These are phyloP conservation scores for Arizona elegans DNA, from an alignment of 2,113 vertebrate genomes.

Conservation along the genomic window DNA sequence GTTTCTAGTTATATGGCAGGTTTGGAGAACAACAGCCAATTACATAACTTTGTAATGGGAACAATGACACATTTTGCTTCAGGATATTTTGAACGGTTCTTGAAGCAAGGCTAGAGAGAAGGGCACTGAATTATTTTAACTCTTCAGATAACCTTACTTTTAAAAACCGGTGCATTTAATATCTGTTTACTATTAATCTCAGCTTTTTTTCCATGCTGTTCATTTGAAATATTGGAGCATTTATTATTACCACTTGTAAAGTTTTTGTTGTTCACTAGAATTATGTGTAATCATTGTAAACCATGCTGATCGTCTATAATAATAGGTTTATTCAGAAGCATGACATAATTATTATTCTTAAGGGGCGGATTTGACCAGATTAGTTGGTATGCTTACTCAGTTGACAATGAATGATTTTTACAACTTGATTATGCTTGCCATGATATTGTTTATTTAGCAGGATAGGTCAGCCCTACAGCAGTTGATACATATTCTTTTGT, in stretches of 20 bases:
- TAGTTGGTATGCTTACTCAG: neutral
- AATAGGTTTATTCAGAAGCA: neutral
- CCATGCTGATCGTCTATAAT: neutral
- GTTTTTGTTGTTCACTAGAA: neutral
- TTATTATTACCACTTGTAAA: neutral
- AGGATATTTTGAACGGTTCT: neutral
- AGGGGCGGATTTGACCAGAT: neutral
- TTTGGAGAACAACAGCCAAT: neutral
- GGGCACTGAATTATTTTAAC: neutral
- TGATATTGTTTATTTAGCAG: neutral
- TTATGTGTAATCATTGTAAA: neutral
- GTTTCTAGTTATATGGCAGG: neutral
- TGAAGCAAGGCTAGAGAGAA: neutral
- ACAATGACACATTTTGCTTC: neutral
- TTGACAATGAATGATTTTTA: neutral
- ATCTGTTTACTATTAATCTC: neutral
- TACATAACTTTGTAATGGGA: neutral
- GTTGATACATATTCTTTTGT: neutral
- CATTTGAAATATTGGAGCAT: neutral
- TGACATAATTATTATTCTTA: neutral
- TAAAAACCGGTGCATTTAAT: neutral
- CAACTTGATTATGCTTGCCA: neutral
- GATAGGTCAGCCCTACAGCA: neutral
- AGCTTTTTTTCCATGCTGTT: neutral
- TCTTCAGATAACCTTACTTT: neutral